Conservation (phyloP, 2,797 vertebrate genomes). For the Atherinosoma microstoma region DNA sequence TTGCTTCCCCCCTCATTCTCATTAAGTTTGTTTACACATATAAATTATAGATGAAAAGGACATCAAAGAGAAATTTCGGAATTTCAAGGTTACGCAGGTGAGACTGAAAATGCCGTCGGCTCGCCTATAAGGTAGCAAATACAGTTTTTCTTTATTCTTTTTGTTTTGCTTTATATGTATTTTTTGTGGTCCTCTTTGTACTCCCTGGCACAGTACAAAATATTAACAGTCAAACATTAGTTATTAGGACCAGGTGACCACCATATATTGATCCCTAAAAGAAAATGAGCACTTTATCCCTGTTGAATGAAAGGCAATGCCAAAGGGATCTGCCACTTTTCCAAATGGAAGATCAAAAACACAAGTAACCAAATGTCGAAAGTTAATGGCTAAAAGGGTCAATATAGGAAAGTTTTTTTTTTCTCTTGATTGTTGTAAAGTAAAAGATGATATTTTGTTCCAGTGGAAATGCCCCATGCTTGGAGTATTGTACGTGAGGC, state of each 20-base stretch:
- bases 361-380: background rate
- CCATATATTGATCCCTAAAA: no score
- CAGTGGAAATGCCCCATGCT: background rate
- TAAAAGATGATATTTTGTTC: background rate
- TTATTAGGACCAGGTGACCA: no score
- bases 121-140: background rate
- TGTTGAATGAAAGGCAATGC: no score
- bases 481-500: slow-evolving; percentile 8
- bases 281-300: background rate
- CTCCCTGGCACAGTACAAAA: background rate
- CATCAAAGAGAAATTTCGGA: slow-evolving; percentile 11
- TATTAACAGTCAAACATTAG: no score
- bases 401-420: background rate
- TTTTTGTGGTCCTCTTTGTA: background rate
- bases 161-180: background rate
- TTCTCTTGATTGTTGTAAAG: no score
- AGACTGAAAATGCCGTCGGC: slow-evolving; percentile 14
- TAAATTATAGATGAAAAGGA: slow-evolving; percentile 43
- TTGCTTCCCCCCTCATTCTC: background rate
- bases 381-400: background rate
- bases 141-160: background rate
- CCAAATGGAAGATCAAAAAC: no score
- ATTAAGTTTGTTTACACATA: slow-evolving; percentile 34
- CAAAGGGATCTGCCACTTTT: no score
- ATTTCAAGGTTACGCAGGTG: slow-evolving; percentile 27